Evolutionary conservation across 2,113 vertebrate species (phyloP).

Genomic region (Perccottus glenii): DNA sequence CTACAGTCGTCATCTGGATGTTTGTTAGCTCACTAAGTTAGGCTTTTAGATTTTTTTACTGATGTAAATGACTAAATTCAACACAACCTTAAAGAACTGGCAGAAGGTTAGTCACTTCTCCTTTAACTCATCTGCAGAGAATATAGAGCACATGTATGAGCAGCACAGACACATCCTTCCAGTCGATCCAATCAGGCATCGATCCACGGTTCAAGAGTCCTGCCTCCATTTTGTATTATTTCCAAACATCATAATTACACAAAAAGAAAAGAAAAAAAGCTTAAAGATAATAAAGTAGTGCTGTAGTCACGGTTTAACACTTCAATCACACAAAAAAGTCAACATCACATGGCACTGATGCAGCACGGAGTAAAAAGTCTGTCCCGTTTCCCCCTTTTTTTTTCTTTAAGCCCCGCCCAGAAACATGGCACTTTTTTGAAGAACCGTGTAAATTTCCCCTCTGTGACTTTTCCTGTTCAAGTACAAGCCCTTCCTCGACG

Average conservation of each 20-base stretch:
- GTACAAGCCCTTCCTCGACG: conserved; percentile 62
- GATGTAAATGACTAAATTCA: too few species aligned
- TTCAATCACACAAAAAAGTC: conserved; percentile 57
- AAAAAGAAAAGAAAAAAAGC: conserved; percentile 19
- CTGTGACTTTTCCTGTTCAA: conserved; percentile 53
- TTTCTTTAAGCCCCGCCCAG: background rate
- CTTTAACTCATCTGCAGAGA: background rate
- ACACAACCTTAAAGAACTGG: too few species aligned
- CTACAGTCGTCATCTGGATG: too few species aligned
- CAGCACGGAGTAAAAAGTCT: conserved; percentile 51
- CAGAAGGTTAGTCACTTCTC: too few species aligned
- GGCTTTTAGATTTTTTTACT: too few species aligned
- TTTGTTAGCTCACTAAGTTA: too few species aligned
- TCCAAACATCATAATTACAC: conserved; percentile 35
- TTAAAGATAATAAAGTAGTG: conserved; percentile 40
- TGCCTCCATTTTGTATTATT: background rate
- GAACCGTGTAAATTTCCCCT: conserved; percentile 16
- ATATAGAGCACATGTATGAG: too few species aligned
- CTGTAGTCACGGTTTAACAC: conserved; percentile 65
- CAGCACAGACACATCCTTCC: background rate
- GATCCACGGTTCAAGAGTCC: background rate
- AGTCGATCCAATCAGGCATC: background rate
- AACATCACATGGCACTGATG: conserved; percentile 60
- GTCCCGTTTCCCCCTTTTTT: background rate
- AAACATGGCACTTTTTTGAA: conserved; percentile 59